Conservation (phyloP, 1,140 invertebrate species). For the Potamilus streckersoni region DNA sequence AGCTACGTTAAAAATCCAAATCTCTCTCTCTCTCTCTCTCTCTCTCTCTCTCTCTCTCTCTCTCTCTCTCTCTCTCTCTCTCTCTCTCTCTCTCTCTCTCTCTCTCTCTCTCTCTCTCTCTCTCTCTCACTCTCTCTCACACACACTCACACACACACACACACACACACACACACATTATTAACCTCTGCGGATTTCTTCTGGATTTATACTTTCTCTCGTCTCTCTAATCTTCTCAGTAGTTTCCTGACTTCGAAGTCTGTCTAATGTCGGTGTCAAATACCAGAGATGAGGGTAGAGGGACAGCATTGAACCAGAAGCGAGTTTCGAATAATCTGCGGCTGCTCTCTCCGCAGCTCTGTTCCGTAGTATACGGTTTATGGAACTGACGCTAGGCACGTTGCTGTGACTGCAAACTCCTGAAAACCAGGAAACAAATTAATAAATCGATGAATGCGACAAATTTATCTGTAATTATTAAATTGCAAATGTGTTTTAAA, state of each 20-base stretch:
- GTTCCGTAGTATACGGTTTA: constrained; percentile 92
- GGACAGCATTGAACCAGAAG: constrained; percentile 40
- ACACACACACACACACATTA: no score
- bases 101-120: no score
- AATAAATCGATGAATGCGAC: background rate
- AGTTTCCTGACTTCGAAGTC: background rate
- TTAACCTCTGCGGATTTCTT: background rate
- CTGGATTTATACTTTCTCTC: background rate
- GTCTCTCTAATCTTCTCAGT: background rate
- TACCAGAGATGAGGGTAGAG: constrained; percentile 35
- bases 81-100: no score
- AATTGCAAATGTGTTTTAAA: no score
- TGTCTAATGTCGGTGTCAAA: constrained; percentile 10
- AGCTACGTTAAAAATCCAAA: no score
- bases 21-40: no score
- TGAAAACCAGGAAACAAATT: constrained; percentile 30
- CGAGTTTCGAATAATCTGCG: constrained; percentile 54
- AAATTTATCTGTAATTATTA: no score
- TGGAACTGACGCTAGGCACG: constrained; percentile 98
- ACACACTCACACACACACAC: no score
- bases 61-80: no score
- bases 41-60: no score
- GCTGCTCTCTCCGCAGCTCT: constrained; percentile 56
- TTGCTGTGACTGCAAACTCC: constrained; percentile 98
- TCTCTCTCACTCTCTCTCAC: no score